phyloP scores from a whole-genome alignment of 2,797 vertebrate genomes.

The Remorina albescens region DNA sequence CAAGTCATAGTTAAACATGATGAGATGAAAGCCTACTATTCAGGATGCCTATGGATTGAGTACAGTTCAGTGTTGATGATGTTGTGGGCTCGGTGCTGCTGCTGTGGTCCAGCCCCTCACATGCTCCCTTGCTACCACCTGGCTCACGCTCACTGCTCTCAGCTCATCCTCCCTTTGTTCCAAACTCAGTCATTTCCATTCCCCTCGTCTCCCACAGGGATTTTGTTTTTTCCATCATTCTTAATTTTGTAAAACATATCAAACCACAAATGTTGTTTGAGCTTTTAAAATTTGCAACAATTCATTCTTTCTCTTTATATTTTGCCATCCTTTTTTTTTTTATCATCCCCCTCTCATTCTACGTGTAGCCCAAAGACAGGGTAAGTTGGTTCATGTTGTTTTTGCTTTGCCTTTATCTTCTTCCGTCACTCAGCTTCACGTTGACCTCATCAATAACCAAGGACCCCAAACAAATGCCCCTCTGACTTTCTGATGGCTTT shows the following conservation, averaged over 20 bases:
- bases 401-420: slow-evolving; percentile 62
- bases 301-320: slow-evolving; percentile 66
- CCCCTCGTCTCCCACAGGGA: slow-evolving; percentile 11
- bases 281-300: slow-evolving; percentile 56
- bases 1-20: not conserved
- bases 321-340: slow-evolving; percentile 71
- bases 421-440: slow-evolving; percentile 47
- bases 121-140: slow-evolving; percentile 23
- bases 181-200: slow-evolving; percentile 25
- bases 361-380: slow-evolving; percentile 90
- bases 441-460: slow-evolving; percentile 52
- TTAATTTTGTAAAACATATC: slow-evolving; percentile 24
- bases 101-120: slow-evolving; percentile 25
- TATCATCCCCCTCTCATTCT: slow-evolving; percentile 79
- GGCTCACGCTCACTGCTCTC: slow-evolving; percentile 42
- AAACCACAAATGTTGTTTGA: slow-evolving; percentile 51
- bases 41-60: not conserved
- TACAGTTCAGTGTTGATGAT: slow-evolving; percentile 2
- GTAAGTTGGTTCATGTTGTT: slow-evolving; percentile 86
- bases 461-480: slow-evolving; percentile 56
- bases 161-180: slow-evolving; percentile 26
- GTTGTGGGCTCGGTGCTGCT: slow-evolving; percentile 4
- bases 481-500: slow-evolving; percentile 63
- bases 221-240: slow-evolving; percentile 16
- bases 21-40: not conserved